These are phyloP conservation scores for Prochilodus magdalenae DNA, from an alignment of 2,113 vertebrate genomes.

Conservation along the genomic window DNA sequence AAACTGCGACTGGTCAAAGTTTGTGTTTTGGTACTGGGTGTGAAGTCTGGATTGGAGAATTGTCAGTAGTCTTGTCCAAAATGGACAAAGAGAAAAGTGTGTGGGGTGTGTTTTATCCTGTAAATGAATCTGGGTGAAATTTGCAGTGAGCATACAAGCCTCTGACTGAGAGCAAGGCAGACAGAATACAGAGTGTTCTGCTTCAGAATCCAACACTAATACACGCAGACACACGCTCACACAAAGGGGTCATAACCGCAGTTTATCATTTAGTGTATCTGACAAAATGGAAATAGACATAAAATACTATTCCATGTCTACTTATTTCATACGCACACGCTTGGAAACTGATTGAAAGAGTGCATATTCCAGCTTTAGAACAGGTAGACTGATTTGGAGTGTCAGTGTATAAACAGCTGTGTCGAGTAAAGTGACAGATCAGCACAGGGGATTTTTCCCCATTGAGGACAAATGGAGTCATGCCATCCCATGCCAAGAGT, in stretches of 20 bases:
- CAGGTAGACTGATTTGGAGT: not conserved
- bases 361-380: no score
- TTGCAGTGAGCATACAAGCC: slow-evolving; percentile 26
- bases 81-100: not conserved
- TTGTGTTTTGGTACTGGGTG: slow-evolving; percentile 11
- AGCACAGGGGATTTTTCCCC: slow-evolving; percentile 61
- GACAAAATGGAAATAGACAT: not conserved
- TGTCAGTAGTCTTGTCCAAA: slow-evolving; percentile 24
- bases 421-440: not conserved
- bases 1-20: not conserved
- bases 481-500: slow-evolving; percentile 48
- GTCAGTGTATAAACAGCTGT: not conserved
- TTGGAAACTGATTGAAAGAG: not conserved
- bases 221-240: not conserved
- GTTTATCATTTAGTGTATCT: not conserved
- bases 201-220: slow-evolving; percentile 49
- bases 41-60: not conserved
- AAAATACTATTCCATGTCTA: not conserved
- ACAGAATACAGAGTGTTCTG: slow-evolving; percentile 60
- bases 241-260: not conserved
- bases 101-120: slow-evolving; percentile 3
- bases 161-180: slow-evolving; percentile 39
- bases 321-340: not conserved
- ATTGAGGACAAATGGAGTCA: slow-evolving; percentile 48
- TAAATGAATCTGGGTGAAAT: slow-evolving; percentile 26